phyloP scores from a whole-genome alignment of 2,888 invertebrate species.

The Dicyrtoma fusca region DNA sequence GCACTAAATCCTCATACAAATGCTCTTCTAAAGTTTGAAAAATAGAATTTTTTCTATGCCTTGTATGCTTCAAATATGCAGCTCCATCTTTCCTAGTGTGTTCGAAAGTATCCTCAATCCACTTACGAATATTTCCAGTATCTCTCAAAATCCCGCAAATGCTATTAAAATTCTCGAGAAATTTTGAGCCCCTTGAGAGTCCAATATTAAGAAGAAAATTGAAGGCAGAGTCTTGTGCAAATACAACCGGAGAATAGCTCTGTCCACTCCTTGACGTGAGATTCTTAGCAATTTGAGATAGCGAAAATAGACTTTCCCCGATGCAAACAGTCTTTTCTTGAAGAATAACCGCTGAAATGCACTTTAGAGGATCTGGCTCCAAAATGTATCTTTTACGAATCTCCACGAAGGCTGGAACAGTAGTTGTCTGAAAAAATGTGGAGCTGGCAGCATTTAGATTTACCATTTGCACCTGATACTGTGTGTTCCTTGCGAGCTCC shows the following conservation, averaged over 20 bases:
- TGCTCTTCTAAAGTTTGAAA: too few relatives aligned
- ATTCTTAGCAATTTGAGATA: constrained; percentile 4
- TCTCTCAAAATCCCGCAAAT: constrained; percentile 11
- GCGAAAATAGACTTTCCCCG: neutral
- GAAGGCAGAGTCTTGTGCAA: neutral
- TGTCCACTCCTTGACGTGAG: neutral
- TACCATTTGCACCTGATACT: neutral
- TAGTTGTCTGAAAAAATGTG: neutral
- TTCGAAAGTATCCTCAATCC: constrained; percentile 7
- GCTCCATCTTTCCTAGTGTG: neutral
- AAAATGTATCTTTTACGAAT: neutral
- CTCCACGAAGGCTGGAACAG: neutral
- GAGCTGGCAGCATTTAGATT: neutral
- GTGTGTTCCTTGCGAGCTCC: neutral
- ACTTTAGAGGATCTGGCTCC: neutral
- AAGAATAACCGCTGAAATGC: neutral
- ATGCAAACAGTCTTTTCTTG: constrained; percentile 5
- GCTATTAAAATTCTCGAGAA: neutral
- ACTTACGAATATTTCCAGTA: constrained; percentile 8
- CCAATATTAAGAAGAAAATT: constrained; percentile 6
- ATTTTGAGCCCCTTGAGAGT: constrained; percentile 13
- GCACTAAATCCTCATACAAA: too few relatives aligned
- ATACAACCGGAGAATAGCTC: neutral
- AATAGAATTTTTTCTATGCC: too few relatives aligned
- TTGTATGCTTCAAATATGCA: neutral